Evolutionary conservation across 1,140 invertebrate genomes (phyloP), one percentile per base, ranked within the genome.

Genomic region (Cherax destructor): DNA sequence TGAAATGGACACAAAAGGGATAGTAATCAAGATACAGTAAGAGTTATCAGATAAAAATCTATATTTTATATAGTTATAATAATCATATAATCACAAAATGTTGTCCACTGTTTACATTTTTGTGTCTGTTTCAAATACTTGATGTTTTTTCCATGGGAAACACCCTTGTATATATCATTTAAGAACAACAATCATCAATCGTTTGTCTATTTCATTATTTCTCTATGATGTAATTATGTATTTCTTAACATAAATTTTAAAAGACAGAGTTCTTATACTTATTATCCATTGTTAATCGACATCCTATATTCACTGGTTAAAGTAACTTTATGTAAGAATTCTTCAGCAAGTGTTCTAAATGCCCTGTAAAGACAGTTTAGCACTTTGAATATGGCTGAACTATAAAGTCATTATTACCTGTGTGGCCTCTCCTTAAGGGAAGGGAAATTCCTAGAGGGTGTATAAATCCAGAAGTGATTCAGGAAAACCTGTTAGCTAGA

Each of bases 161-260:
- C 88, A 91, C 90, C 90, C 84, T 91, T 91, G 90, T 91, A 86
- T 91, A 86, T 86, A 91, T 91, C 90, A 91, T 91, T 91, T 86
- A 86, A 86, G 90, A 91, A 91, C 90, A 86, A 91, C 78, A 86
- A 91, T 91, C 84, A 86, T 91, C 76, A 86, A 81, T 91, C 84
- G 61, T 91, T 91, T 91, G 88, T 91, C 83, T 86, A 91, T 86
- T 86, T 91, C 90, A 91, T 86, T 86, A 91, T 76, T 91, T 91
- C 83, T 91, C 84, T 86, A 91, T 81, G 90, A 91, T 91, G 90
- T 91, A 91, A 91, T 91, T 91, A 91, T 91, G 90, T 91, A 91
- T 91, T 91, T 91, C 90, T 91, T 86, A 91, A 86, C 84, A 91
- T 91, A 91, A 91, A 91, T 59, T 86, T 56, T 50, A 91, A 91